Evolutionary conservation across 2,888 invertebrate species (phyloP).

Genomic region (Lamproptera curius): DNA sequence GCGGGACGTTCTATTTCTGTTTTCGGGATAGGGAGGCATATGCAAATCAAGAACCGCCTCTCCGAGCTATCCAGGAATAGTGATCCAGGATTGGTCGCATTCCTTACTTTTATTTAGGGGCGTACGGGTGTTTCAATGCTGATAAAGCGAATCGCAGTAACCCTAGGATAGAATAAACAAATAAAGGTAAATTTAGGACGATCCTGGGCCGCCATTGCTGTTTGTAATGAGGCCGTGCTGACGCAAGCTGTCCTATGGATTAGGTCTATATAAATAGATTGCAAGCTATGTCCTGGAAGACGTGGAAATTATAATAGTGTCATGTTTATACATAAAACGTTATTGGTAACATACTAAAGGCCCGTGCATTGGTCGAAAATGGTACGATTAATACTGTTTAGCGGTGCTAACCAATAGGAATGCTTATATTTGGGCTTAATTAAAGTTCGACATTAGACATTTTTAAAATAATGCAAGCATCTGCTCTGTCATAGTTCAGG

Average conservation of each 20-base stretch:
- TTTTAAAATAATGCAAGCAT: too few relatives aligned
- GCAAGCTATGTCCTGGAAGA: not conserved
- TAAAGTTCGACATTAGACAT: too few relatives aligned
- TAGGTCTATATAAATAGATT: not conserved
- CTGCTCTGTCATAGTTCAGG: too few relatives aligned
- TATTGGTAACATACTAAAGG: too few relatives aligned
- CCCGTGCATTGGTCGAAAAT: too few relatives aligned
- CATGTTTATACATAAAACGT: too few relatives aligned
- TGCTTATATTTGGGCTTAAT: too few relatives aligned
- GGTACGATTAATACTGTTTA: too few relatives aligned
- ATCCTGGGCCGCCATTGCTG: constrained; percentile 3
- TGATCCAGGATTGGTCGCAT: constrained; percentile 60
- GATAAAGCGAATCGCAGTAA: constrained; percentile 17
- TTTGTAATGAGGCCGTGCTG: not conserved
- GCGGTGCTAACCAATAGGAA: too few relatives aligned
- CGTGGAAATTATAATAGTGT: too few relatives aligned
- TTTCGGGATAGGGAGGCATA: constrained; percentile 33
- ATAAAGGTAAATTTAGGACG: not conserved
- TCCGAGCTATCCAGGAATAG: constrained; percentile 52
- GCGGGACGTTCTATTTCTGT: constrained; percentile 40
- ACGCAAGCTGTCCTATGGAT: too few relatives aligned
- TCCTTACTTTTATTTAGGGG: constrained; percentile 52
- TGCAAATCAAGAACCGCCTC: constrained; percentile 47
- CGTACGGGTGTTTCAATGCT: constrained; percentile 31
- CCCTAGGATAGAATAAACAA: constrained; percentile 1